These are phyloP conservation scores for Cyrtorhinus lividipennis DNA, from an alignment of 1,140 invertebrate genomes.

Conservation along the genomic window DNA sequence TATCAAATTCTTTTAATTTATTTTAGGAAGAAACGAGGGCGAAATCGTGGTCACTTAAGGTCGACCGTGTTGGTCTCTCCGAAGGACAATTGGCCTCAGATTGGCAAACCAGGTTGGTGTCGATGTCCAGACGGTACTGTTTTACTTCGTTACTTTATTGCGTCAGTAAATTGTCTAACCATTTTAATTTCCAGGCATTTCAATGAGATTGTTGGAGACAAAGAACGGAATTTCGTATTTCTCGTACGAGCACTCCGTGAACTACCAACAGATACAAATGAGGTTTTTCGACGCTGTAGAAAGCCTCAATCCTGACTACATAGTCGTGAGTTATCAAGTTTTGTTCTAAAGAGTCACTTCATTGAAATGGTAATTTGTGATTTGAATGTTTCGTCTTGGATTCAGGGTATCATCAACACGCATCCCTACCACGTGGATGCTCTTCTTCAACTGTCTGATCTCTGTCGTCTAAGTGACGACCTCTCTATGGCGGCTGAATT, in stretches of 20 bases:
- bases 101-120: conserved; percentile 42
- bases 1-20: too few species aligned
- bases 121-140: conserved; percentile 34
- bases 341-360: too few species aligned
- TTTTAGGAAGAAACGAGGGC: conserved; percentile 40
- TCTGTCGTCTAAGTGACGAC: conserved; percentile 67
- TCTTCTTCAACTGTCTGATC: conserved; percentile 70
- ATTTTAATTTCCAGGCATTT: conserved; percentile 39
- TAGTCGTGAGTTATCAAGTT: conserved; percentile 47
- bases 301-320: conserved; percentile 63
- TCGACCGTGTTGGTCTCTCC: conserved; percentile 49
- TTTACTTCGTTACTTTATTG: conserved; percentile 7
- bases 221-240: conserved; percentile 46
- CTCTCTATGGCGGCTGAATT: conserved; percentile 60
- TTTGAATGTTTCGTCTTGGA: too few species aligned
- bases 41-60: conserved; percentile 39
- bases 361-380: too few species aligned
- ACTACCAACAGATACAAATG: conserved; percentile 53
- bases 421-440: conserved; percentile 72
- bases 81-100: conserved; percentile 49
- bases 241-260: conserved; percentile 58
- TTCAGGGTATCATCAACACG: conserved; percentile 52
- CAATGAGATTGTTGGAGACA: conserved; percentile 49
- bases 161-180: too few species aligned
- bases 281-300: conserved; percentile 62